These are phyloP conservation scores for Homarus americanus DNA, from an alignment of 1,140 invertebrate genomes.

Conservation along the genomic window DNA sequence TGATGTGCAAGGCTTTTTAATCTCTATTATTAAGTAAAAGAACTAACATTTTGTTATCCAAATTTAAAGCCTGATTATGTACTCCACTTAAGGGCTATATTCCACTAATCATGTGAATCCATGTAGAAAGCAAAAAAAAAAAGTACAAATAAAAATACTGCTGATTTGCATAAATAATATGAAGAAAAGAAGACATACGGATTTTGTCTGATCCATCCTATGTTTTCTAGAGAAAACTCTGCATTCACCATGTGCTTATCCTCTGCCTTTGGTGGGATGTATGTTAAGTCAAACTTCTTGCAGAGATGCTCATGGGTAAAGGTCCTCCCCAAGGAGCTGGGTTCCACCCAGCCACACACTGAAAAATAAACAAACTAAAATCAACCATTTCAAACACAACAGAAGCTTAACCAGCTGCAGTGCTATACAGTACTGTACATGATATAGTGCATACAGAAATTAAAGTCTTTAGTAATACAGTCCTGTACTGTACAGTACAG, in stretches of 20 bases:
- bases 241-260: constrained; percentile 80
- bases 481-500: too few species aligned
- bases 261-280: constrained; percentile 80
- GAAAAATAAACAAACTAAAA: constrained; percentile 75
- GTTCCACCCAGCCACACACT: constrained; percentile 85
- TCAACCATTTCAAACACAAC: background rate
- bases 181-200: constrained; percentile 80
- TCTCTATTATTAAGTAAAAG: too few species aligned
- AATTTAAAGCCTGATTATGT: too few species aligned
- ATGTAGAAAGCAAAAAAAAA: too few species aligned
- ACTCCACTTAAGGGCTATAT: too few species aligned
- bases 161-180: too few species aligned
- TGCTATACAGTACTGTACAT: background rate
- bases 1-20: too few species aligned
- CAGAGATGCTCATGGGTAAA: constrained; percentile 90
- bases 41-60: too few species aligned
- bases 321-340: constrained; percentile 83
- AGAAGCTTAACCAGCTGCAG: background rate
- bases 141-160: too few species aligned
- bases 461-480: too few species aligned
- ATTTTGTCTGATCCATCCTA: constrained; percentile 87
- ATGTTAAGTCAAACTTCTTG: constrained; percentile 84
- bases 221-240: constrained; percentile 82
- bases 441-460: background rate
- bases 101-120: too few species aligned